These are phyloP conservation scores for Pitta sordida DNA, from an alignment of 2,113 vertebrate genomes.

Conservation along the genomic window DNA sequence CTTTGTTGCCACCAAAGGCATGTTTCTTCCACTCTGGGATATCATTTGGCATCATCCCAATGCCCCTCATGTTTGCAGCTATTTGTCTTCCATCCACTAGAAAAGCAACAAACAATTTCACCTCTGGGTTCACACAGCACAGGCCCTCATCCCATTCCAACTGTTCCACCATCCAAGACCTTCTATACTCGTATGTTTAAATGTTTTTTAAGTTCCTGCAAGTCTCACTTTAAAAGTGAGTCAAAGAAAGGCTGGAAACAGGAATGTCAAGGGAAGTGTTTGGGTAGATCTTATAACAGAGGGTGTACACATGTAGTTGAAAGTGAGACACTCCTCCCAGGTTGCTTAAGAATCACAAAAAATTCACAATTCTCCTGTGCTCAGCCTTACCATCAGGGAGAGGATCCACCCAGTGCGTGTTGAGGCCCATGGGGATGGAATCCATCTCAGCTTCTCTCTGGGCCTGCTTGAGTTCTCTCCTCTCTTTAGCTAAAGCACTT, in stretches of 20 bases:
- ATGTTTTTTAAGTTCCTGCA: not conserved
- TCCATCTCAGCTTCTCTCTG: conserved; percentile 98
- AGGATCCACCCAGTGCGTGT: conserved; percentile 99
- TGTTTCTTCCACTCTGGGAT: conserved; percentile 99
- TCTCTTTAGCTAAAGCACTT: conserved; percentile 94
- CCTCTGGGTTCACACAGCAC: not conserved
- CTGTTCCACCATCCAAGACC: not conserved
- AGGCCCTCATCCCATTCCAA: not conserved
- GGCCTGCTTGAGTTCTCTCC: conserved; percentile 93
- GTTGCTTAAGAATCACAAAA: not conserved
- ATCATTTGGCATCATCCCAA: conserved; percentile 98
- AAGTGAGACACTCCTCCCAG: not conserved
- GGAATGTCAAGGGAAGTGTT: too few relatives aligned
- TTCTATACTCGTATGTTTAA: not conserved
- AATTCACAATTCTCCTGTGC: not conserved
- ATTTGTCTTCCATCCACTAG: conserved; percentile 92
- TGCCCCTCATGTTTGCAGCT: conserved; percentile 98
- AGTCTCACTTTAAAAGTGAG: too few relatives aligned
- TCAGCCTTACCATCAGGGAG: conserved; percentile 87
- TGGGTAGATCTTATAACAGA: too few relatives aligned
- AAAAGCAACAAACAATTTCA: not conserved
- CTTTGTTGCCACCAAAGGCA: conserved; percentile 97
- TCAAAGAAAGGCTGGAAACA: too few relatives aligned
- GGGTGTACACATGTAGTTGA: too few relatives aligned
- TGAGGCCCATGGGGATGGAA: conserved; percentile 97